A percentile compares a stretch with the other conserved stretches of the same genome.
Conservation (phyloP, 2,888 invertebrate species). For the Luperina testacea region DNA sequence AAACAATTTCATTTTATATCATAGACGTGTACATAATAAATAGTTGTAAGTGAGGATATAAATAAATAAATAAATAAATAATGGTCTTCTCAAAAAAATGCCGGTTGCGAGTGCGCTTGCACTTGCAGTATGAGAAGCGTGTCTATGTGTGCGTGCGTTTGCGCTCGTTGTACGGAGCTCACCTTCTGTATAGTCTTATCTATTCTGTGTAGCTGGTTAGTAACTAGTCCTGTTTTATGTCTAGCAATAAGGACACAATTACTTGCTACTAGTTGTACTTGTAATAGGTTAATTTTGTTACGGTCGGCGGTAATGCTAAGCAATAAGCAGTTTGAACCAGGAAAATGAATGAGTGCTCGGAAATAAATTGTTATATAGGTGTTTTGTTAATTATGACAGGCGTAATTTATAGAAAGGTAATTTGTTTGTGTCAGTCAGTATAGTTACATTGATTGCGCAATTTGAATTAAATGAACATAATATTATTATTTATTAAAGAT, state of each 20-base stretch:
- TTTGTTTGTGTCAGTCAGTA: not conserved
- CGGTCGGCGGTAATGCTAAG: not conserved
- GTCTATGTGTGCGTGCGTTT: not conserved
- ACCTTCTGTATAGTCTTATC: not conserved
- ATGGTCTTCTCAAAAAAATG: not conserved
- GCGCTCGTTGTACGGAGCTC: not conserved
- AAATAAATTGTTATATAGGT: not conserved
- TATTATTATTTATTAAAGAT: not conserved
- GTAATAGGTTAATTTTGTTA: constrained; percentile 20
- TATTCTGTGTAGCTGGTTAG: constrained; percentile 13
- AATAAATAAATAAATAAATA: too few species aligned
- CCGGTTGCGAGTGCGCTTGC: not conserved
- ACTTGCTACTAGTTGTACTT: constrained; percentile 17
- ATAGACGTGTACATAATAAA: too few species aligned
- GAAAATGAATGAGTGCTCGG: constrained; percentile 6
- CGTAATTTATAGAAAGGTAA: not conserved
- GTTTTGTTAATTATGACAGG: not conserved
- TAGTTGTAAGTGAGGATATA: too few species aligned
- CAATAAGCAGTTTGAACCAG: constrained; percentile 15
- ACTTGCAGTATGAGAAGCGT: not conserved
- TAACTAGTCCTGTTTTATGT: constrained; percentile 36
- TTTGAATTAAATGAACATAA: not conserved
- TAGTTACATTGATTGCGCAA: not conserved
- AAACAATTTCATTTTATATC: not conserved
- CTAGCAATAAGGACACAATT: constrained; percentile 29